Conservation (phyloP, 2,888 invertebrate species). For the Spodoptera picta region DNA sequence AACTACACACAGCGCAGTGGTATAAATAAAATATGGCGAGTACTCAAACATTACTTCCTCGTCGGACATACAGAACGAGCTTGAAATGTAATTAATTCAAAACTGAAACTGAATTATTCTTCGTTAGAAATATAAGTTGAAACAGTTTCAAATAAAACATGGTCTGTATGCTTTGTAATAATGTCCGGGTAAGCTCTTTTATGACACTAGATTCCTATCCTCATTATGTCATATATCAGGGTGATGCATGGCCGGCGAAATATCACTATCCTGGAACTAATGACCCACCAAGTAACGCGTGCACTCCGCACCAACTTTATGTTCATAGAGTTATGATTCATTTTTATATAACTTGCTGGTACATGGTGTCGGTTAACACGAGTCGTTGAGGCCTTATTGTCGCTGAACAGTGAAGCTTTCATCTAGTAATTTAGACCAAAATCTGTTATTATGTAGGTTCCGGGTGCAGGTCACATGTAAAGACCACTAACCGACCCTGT, state of each 20-base stretch:
- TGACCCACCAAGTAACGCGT: slow-evolving; percentile 49
- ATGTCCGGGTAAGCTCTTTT: slow-evolving; percentile 54
- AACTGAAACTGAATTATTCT: slow-evolving; percentile 27
- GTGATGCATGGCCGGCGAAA: slow-evolving; percentile 64
- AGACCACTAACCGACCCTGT: slow-evolving; percentile 8
- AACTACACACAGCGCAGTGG: not conserved
- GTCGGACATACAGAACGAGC: slow-evolving; percentile 20
- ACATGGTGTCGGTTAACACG: slow-evolving; percentile 1
- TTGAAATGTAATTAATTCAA: slow-evolving; percentile 32
- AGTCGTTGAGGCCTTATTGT: slow-evolving; percentile 55
- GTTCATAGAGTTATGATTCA: slow-evolving; percentile 12
- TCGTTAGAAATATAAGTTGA: slow-evolving; percentile 27
- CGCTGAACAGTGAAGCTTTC: slow-evolving; percentile 55
- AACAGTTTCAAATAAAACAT: slow-evolving; percentile 30
- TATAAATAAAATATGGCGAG: too few relatives aligned
- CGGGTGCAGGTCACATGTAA: slow-evolving; percentile 27
- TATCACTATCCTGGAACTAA: slow-evolving; percentile 64
- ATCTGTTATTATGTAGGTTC: slow-evolving; percentile 60
- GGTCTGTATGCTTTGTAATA: slow-evolving; percentile 30
- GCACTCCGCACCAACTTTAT: slow-evolving; percentile 16
- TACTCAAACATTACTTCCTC: not conserved
- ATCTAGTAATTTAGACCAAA: slow-evolving; percentile 58
- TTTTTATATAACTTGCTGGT: slow-evolving; percentile 5
- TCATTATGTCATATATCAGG: slow-evolving; percentile 71
- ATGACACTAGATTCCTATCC: slow-evolving; percentile 62